Conservation (phyloP, 2,113 vertebrate genomes). For the Trochalopteron elliotii region DNA sequence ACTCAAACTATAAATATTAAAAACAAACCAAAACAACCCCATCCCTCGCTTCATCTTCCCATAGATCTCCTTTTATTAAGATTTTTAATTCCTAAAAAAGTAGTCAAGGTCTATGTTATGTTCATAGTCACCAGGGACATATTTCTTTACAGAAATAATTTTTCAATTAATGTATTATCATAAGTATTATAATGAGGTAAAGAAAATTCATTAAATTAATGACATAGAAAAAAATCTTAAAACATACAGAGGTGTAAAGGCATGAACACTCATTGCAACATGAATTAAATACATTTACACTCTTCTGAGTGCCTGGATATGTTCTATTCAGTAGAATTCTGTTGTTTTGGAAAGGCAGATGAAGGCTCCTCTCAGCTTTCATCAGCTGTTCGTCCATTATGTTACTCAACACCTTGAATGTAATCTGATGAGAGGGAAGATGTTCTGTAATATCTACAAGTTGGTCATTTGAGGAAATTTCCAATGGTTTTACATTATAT, state of each 20-base stretch:
- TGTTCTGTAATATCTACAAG: neutral
- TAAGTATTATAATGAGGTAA: neutral
- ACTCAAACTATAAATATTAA: neutral
- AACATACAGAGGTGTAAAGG: too few relatives aligned
- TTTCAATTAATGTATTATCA: neutral
- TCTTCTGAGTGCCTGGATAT: too few relatives aligned
- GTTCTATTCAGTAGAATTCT: too few relatives aligned
- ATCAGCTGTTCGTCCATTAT: too few relatives aligned
- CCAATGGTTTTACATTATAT: neutral
- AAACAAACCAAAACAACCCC: neutral
- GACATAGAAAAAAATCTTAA: neutral
- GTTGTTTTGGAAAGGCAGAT: too few relatives aligned
- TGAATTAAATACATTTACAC: too few relatives aligned
- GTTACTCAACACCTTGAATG: neutral
- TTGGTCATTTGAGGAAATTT: neutral
- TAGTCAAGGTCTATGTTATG: neutral
- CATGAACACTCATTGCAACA: too few relatives aligned
- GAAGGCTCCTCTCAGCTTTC: too few relatives aligned
- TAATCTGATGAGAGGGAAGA: neutral
- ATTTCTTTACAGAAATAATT: neutral
- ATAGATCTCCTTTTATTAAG: neutral
- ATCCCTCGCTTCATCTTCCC: fast-evolving
- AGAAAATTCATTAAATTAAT: neutral
- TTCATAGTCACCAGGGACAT: neutral
- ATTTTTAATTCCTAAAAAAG: neutral